Evolutionary conservation across 53 echinoderm and acorn worm species (phyloP).

Genomic region (Holothuria leucospilota): DNA sequence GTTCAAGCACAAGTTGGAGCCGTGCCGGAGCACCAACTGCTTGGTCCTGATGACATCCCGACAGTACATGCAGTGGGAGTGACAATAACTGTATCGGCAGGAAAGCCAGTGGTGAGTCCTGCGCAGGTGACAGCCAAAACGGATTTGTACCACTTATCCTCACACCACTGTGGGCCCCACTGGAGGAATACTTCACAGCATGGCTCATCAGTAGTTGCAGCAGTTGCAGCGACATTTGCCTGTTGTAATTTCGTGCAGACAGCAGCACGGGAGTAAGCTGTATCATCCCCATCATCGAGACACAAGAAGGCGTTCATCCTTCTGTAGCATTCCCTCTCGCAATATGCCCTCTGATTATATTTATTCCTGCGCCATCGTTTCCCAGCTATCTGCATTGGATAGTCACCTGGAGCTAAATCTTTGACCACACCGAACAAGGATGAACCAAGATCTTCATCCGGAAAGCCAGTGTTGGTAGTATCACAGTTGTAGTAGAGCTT

Average conservation of each 20-base stretch:
- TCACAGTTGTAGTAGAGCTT: slow-evolving; percentile 8
- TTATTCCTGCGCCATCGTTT: slow-evolving; percentile 17
- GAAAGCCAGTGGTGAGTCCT: too few species aligned
- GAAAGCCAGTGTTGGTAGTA: background rate
- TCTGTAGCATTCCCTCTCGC: background rate
- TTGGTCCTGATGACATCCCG: too few species aligned
- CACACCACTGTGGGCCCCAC: slow-evolving; percentile 20
- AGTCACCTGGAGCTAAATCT: slow-evolving; percentile 17
- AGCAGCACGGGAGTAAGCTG: background rate
- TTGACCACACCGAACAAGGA: background rate
- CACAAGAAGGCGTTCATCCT: slow-evolving; percentile 33
- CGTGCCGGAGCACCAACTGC: too few species aligned
- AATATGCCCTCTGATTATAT: background rate
- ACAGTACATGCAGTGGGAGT: too few species aligned
- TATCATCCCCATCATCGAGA: background rate
- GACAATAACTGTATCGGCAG: too few species aligned
- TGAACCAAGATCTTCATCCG: background rate
- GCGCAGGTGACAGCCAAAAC: too few species aligned
- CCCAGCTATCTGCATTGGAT: background rate
- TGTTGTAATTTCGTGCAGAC: background rate
- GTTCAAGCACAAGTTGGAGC: too few species aligned
- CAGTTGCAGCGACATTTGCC: too few species aligned
- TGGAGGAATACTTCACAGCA: slow-evolving; percentile 34
- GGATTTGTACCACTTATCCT: slow-evolving; percentile 20
- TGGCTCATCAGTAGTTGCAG: background rate